Evolutionary conservation across 2,888 invertebrate species (phyloP).

Genomic region (Argyresthia albistria): DNA sequence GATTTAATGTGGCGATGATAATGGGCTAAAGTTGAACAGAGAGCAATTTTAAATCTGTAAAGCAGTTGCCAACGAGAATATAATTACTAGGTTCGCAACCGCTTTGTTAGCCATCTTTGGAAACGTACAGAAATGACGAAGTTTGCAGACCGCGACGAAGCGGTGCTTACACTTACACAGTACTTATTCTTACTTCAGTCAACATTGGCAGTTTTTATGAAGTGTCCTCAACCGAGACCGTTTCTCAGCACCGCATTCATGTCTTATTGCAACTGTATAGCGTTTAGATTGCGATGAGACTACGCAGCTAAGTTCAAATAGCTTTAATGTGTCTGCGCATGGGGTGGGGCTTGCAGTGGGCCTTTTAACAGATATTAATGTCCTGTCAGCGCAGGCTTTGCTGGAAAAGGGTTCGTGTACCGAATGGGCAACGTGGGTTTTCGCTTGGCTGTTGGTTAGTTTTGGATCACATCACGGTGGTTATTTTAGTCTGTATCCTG

Average conservation of each 20-base stretch:
- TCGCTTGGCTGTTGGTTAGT: too few species aligned
- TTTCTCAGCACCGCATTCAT: neutral
- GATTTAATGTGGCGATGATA: too few species aligned
- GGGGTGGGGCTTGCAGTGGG: slow-evolving; percentile 38
- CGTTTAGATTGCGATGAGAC: slow-evolving; percentile 14
- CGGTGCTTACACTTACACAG: neutral
- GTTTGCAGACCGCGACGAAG: neutral
- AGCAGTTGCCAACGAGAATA: too few species aligned
- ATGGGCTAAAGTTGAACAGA: too few species aligned
- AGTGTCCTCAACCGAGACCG: neutral
- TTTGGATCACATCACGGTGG: too few species aligned
- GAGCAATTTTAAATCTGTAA: too few species aligned
- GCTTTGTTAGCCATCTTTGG: too few species aligned
- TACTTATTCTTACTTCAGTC: neutral
- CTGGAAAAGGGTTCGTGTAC: neutral
- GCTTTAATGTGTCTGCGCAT: slow-evolving; percentile 43
- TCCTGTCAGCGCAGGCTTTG: neutral
- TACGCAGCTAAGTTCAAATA: slow-evolving; percentile 11
- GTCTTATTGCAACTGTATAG: slow-evolving; percentile 14
- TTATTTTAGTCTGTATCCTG: too few species aligned
- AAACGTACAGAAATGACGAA: neutral
- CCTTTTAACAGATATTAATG: slow-evolving; percentile 54
- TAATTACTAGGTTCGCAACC: too few species aligned
- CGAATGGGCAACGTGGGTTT: too few species aligned
- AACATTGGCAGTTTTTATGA: neutral